Evolutionary conservation across 1,140 invertebrate species (phyloP).

Genomic region (Lanistes nyassanus): DNA sequence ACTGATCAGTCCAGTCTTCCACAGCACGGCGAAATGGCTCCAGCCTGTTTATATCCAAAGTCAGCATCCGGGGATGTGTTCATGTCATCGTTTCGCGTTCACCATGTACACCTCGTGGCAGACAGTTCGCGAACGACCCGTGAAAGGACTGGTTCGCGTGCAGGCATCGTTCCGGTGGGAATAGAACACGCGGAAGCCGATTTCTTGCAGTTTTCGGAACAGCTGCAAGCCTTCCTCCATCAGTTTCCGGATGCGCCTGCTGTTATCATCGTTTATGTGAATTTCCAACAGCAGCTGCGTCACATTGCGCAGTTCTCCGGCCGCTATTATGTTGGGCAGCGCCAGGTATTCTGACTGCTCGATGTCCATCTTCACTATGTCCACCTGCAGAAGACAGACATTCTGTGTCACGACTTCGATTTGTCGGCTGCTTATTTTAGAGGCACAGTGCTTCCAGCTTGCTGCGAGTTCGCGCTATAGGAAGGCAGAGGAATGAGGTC

Average conservation of each 20-base stretch:
- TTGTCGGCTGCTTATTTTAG: too few relatives aligned
- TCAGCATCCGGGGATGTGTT: too few relatives aligned
- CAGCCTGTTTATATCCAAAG: too few relatives aligned
- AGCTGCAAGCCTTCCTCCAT: background rate
- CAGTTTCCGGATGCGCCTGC: background rate
- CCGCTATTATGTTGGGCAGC: constrained; percentile 12
- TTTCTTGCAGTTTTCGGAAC: background rate
- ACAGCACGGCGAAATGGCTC: too few relatives aligned
- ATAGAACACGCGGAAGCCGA: background rate
- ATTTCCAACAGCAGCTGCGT: constrained; percentile 30
- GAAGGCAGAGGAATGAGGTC: too few relatives aligned
- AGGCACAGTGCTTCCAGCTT: too few relatives aligned
- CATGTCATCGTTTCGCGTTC: background rate
- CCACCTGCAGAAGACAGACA: background rate
- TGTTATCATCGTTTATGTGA: background rate
- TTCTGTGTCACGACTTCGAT: too few relatives aligned
- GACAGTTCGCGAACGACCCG: background rate
- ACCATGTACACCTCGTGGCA: background rate
- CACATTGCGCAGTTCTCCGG: constrained; percentile 17
- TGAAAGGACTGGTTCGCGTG: background rate
- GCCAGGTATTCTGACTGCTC: constrained; percentile 27
- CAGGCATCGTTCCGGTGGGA: background rate
- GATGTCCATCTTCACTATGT: constrained; percentile 39
- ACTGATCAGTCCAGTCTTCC: too few relatives aligned
- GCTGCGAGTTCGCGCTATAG: too few relatives aligned